Evolutionary conservation across 2,888 invertebrate species (phyloP).

Genomic region (Rhaphigaster nebulosa): DNA sequence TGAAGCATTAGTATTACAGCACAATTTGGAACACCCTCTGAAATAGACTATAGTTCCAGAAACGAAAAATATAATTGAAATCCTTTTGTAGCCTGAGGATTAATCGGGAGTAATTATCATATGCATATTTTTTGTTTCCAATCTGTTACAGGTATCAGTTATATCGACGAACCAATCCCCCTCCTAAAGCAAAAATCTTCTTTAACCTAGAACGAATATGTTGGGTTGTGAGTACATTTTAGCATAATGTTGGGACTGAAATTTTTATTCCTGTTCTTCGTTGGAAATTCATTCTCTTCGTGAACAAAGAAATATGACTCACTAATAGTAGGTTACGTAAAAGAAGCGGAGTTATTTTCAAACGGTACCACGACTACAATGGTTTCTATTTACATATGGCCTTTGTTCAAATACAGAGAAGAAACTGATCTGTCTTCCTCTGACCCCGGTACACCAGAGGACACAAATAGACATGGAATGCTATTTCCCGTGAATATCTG

Average conservation of each 20-base stretch:
- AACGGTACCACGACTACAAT: slow-evolving; percentile 12
- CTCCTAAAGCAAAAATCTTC: no score
- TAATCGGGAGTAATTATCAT: no score
- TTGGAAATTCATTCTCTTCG: background rate
- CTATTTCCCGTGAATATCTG: background rate
- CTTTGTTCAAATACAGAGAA: slow-evolving; percentile 6
- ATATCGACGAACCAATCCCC: no score
- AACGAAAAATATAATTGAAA: no score
- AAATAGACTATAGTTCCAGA: no score
- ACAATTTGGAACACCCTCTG: no score
- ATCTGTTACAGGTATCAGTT: background rate
- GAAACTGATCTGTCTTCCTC: background rate
- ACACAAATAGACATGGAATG: background rate
- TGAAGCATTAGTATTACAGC: no score
- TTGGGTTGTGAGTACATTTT: background rate
- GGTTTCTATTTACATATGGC: background rate
- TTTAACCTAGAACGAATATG: background rate
- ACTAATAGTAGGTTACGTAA: background rate
- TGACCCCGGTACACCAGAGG: background rate
- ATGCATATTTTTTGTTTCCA: background rate
- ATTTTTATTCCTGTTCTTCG: background rate
- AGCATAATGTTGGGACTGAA: background rate
- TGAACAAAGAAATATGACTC: slow-evolving; percentile 14
- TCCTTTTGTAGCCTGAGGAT: no score
- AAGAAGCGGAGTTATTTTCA: background rate